These are phyloP conservation scores for Aurelia sp. DNA, from an alignment of 30 jellyfish, hydroid and myxozoan genomes.

Conservation along the genomic window DNA sequence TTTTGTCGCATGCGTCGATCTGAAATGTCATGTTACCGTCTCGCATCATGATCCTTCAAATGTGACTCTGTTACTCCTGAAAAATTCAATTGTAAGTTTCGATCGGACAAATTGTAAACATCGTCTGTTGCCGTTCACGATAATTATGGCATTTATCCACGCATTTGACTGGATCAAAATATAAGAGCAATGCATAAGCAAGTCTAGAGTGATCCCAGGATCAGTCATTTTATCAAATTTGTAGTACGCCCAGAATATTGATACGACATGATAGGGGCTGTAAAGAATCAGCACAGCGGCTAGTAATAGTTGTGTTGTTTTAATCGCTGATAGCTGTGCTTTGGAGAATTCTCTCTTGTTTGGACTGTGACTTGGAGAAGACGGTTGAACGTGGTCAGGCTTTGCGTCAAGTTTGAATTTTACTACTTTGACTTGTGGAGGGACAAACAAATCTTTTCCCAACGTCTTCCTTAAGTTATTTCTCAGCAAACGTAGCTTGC, in stretches of 20 bases:
- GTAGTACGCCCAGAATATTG: conserved; percentile 2
- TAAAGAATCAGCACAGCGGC: background rate
- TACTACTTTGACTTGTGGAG: too few relatives aligned
- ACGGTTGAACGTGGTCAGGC: background rate
- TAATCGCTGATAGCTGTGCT: conserved; percentile 13
- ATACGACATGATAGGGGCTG: conserved; percentile 17
- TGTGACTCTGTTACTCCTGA: too few relatives aligned
- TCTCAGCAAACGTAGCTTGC: too few relatives aligned
- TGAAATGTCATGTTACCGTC: too few relatives aligned
- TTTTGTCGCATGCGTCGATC: too few relatives aligned
- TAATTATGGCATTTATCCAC: conserved; percentile 35
- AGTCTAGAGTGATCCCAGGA: conserved; percentile 3
- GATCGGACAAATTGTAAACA: too few relatives aligned
- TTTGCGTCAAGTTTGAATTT: background rate
- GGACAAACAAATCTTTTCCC: too few relatives aligned
- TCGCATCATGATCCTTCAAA: too few relatives aligned
- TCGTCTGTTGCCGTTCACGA: too few relatives aligned
- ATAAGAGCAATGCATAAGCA: background rate
- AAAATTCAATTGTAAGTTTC: too few relatives aligned
- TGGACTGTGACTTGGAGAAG: background rate
- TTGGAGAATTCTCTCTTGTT: background rate
- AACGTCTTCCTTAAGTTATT: too few relatives aligned
- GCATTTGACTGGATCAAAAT: conserved; percentile 18
- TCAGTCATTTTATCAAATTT: background rate
- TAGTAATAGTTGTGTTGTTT: conserved; percentile 13